phyloP scores from a whole-genome alignment of 2,888 invertebrate species.

The Callinectes sapidus region DNA sequence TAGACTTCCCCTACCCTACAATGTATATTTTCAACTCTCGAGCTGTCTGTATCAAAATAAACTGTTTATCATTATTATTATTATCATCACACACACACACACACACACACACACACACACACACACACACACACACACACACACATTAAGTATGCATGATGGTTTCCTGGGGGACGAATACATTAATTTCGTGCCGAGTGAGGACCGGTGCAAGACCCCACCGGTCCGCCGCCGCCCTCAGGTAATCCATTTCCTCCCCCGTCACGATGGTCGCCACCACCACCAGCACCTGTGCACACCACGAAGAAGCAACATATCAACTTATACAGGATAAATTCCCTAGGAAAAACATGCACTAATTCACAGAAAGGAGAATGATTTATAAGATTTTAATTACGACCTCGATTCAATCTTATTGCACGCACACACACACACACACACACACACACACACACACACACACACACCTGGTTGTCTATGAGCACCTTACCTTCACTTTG shows the following conservation, averaged over 20 bases:
- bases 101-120: too few species aligned
- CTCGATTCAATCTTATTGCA: neutral
- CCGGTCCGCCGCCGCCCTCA: neutral
- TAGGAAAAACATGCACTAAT: neutral
- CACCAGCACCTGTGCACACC: neutral
- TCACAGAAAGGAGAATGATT: neutral
- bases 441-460: constrained; percentile 28
- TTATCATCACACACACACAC: too few species aligned
- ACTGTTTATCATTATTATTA: too few species aligned
- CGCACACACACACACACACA: constrained; percentile 29
- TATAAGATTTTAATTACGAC: neutral
- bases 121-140: constrained; percentile 34
- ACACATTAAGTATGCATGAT: neutral
- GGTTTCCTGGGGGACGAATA: neutral
- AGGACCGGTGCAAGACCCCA: neutral
- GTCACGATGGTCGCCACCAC: neutral
- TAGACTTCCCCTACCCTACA: too few species aligned
- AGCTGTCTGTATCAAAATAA: too few species aligned
- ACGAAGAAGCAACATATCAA: neutral
- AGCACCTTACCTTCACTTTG: constrained; percentile 51
- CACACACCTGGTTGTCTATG: neutral
- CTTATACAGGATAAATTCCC: neutral
- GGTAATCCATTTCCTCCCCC: neutral
- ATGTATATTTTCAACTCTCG: too few species aligned
- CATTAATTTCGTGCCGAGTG: neutral